phyloP scores from a whole-genome alignment of 2,888 invertebrate genomes.

The Thymelicus acteon region DNA sequence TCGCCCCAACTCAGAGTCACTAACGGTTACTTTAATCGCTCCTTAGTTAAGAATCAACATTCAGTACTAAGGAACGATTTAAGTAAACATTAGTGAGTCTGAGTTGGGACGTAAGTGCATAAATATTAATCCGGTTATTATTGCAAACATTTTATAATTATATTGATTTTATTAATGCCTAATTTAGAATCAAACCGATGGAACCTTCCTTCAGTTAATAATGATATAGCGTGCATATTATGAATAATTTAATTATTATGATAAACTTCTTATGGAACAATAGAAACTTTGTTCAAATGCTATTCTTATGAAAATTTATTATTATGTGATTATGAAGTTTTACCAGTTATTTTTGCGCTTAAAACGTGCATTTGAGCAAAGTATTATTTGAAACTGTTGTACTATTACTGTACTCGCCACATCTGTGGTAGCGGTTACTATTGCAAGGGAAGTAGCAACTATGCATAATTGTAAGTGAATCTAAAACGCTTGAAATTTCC shows the following conservation, averaged over 20 bases:
- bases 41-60: too few species aligned
- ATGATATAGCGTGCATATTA: not conserved
- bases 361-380: conserved; percentile 18
- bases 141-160: not conserved
- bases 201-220: not conserved
- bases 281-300: conserved; percentile 44
- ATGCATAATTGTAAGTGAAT: too few species aligned
- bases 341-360: conserved; percentile 42
- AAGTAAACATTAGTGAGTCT: too few species aligned
- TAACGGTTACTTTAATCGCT: too few species aligned
- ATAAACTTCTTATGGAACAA: not conserved
- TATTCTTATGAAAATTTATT: conserved; percentile 35
- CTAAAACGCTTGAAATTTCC: too few species aligned
- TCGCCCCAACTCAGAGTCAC: too few species aligned
- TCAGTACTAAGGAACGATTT: too few species aligned
- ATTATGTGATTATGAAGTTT: conserved; percentile 59
- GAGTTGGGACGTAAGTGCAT: too few species aligned
- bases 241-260: not conserved
- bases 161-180: not conserved
- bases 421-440: too few species aligned
- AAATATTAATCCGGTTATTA: not conserved
- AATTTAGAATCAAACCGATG: not conserved
- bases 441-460: not conserved
- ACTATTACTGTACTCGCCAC: not conserved
- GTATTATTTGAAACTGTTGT: conserved; percentile 13